A percentile compares a stretch with the other conserved stretches of the same genome.
Conservation (phyloP, 2,113 vertebrate species). For the Aviceda subcristata region DNA sequence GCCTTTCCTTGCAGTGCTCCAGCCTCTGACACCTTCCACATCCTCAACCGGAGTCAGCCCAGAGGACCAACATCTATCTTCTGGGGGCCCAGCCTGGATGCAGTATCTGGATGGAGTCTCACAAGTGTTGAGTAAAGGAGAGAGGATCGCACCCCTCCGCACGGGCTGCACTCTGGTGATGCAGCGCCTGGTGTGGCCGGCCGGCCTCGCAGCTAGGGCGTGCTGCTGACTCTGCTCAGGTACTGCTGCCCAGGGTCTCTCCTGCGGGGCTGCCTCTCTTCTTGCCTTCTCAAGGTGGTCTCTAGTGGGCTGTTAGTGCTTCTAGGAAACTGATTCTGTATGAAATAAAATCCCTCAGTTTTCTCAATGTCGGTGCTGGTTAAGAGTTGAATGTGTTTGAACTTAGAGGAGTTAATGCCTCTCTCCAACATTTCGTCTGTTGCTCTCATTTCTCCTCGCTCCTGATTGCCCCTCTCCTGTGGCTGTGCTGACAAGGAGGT, state of each 20-base stretch:
- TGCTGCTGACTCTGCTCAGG: neutral
- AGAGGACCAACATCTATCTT: neutral
- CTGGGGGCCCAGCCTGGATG: neutral
- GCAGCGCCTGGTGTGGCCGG: neutral
- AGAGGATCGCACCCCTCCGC: neutral
- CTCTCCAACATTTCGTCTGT: neutral
- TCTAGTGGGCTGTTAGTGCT: neutral
- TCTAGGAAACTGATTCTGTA: neutral
- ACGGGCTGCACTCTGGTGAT: neutral
- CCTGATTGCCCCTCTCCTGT: neutral
- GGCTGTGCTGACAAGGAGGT: neutral
- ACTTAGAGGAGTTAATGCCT: neutral
- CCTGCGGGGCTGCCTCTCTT: neutral
- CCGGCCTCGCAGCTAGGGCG: neutral
- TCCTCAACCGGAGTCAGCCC: neutral
- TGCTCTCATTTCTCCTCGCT: neutral
- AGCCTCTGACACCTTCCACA: neutral
- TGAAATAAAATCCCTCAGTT: neutral
- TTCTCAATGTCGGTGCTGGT: neutral
- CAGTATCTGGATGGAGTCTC: neutral
- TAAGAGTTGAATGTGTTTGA: neutral
- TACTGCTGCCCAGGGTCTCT: neutral
- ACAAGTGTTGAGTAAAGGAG: neutral
- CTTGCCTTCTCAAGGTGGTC: neutral
- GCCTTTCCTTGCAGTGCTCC: neutral